These are phyloP conservation scores for Masticophis lateralis DNA, from an alignment of 2,797 vertebrate genomes.

Conservation along the genomic window DNA sequence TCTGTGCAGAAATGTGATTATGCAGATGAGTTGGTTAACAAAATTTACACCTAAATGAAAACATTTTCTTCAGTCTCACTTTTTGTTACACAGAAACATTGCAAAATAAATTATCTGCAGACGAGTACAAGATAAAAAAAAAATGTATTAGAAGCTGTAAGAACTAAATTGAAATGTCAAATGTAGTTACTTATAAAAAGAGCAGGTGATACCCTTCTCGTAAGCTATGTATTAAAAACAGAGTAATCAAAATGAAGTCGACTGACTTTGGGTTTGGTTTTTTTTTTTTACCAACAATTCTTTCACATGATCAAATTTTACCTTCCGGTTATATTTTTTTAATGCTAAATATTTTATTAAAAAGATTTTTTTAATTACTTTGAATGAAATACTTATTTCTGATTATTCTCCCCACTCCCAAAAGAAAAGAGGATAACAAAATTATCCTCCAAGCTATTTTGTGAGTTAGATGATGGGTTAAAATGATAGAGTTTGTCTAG, in stretches of 20 bases:
- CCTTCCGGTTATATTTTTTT: conserved; percentile 2
- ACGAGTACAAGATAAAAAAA: conserved; percentile 69
- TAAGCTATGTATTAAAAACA: conserved; percentile 52
- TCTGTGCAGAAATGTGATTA: conserved; percentile 60
- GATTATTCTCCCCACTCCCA: neutral
- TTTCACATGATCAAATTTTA: conserved; percentile 27
- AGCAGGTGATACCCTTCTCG: conserved; percentile 59
- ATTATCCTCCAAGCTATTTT: neutral
- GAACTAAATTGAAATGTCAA: conserved; percentile 78
- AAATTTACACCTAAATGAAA: conserved; percentile 79
- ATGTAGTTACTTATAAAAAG: conserved; percentile 69
- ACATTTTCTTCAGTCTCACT: conserved; percentile 65
- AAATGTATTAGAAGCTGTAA: conserved; percentile 75
- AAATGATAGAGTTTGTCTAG: neutral
- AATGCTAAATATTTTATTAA: neutral
- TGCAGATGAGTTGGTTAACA: conserved; percentile 75
- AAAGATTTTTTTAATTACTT: neutral
- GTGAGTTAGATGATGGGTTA: neutral
- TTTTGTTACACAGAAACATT: conserved; percentile 74
- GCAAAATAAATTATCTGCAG: conserved; percentile 73
- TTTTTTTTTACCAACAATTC: conserved; percentile 24
- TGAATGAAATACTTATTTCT: neutral
- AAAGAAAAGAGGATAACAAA: neutral
- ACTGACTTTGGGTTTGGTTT: conserved; percentile 53
- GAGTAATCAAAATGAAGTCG: conserved; percentile 80